phyloP scores from a whole-genome alignment of 1,140 invertebrate species.

The Neodiprion fabricii region DNA sequence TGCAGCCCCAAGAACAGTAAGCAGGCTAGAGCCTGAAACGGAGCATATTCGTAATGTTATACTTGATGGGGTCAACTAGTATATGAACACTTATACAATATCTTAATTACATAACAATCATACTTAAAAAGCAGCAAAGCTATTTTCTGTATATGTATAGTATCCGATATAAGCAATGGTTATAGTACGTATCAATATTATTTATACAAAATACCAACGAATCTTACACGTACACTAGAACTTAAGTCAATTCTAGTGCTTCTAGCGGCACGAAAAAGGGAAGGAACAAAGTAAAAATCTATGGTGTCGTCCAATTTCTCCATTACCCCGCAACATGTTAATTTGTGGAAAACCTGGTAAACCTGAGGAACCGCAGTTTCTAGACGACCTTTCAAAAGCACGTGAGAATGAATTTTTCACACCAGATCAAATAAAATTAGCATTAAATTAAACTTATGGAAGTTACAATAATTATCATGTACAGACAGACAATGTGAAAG shows the following conservation, averaged over 20 bases:
- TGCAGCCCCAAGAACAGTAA: too few relatives aligned
- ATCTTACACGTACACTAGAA: background rate
- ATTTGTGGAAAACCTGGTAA: background rate
- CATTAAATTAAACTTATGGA: conserved; percentile 18
- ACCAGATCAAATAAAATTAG: conserved; percentile 8
- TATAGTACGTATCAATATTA: background rate
- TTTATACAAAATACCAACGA: conserved; percentile 1
- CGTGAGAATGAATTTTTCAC: background rate
- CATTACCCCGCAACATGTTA: background rate
- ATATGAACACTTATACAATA: background rate
- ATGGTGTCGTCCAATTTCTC: background rate
- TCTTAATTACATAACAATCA: background rate
- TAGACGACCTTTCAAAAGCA: conserved; percentile 5
- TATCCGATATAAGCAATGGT: background rate
- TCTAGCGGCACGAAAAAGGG: background rate
- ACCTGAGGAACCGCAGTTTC: conserved; percentile 13
- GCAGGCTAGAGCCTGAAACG: too few relatives aligned
- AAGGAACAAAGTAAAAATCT: background rate
- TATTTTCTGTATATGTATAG: background rate
- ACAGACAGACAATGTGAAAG: background rate
- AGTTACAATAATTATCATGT: background rate
- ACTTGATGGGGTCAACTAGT: too few relatives aligned
- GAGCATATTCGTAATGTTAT: too few relatives aligned
- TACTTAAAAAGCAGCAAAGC: background rate
- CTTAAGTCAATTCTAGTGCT: background rate